phyloP scores from a whole-genome alignment of 2,113 vertebrate genomes.

The Saguinus midas region DNA sequence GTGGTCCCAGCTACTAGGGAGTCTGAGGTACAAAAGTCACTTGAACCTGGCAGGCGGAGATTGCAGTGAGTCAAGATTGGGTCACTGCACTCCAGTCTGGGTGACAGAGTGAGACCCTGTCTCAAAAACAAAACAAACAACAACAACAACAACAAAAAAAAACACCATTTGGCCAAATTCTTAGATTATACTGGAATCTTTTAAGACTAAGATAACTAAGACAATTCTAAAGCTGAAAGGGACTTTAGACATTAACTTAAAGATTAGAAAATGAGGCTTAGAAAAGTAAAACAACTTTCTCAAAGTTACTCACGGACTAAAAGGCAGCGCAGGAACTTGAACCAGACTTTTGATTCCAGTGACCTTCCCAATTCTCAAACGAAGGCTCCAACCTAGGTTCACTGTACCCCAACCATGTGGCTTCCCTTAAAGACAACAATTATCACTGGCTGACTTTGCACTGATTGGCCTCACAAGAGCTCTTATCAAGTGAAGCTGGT shows the following conservation, averaged over 20 bases:
- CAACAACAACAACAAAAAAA: no score
- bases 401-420: background rate
- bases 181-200: conserved; percentile 18
- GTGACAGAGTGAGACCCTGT: no score
- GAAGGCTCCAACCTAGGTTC: background rate
- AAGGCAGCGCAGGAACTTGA: background rate
- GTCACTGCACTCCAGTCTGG: no score
- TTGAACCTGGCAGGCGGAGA: no score
- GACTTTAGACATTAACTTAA: background rate
- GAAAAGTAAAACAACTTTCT: background rate
- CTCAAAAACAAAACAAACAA: no score
- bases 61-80: no score
- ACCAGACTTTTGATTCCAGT: conserved; percentile 1
- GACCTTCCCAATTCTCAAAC: background rate
- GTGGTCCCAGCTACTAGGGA: no score
- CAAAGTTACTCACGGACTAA: background rate
- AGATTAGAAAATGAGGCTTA: conserved; percentile 11
- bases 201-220: background rate
- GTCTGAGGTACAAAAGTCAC: no score
- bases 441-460: conserved; percentile 26
- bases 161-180: background rate
- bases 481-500: conserved; percentile 7
- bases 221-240: background rate
- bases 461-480: background rate
- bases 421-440: background rate